Evolutionary conservation across 2,113 vertebrate genomes (phyloP).

Genomic region (Mugil cephalus): DNA sequence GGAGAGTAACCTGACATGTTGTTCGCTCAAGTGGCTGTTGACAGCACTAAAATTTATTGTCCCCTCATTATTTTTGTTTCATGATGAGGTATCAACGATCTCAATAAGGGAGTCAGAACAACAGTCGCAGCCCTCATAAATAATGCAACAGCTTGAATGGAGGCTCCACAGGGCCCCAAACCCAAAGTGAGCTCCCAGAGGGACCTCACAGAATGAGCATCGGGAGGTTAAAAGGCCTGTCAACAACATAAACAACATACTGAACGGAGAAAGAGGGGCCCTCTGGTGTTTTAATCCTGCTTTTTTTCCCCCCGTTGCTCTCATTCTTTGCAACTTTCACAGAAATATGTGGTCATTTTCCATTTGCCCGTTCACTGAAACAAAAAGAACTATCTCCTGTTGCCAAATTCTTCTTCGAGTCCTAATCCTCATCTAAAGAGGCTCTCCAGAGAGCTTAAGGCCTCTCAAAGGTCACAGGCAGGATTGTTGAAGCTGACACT

Average conservation of each 20-base stretch:
- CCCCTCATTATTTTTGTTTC: slow-evolving; percentile 72
- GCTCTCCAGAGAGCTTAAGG: slow-evolving; percentile 74
- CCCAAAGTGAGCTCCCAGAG: slow-evolving; percentile 72
- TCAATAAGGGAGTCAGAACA: slow-evolving; percentile 76
- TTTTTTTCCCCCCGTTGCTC: slow-evolving; percentile 53
- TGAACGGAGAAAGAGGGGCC: slow-evolving; percentile 57
- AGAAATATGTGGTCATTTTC: slow-evolving; percentile 74
- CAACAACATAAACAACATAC: slow-evolving; percentile 79
- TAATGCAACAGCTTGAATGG: slow-evolving; percentile 83
- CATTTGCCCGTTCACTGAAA: slow-evolving; percentile 67
- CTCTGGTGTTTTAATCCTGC: slow-evolving; percentile 74
- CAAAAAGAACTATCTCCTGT: slow-evolving; percentile 74
- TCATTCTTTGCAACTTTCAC: slow-evolving; percentile 60
- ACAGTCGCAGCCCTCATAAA: slow-evolving; percentile 81
- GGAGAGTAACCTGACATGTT: slow-evolving; percentile 56
- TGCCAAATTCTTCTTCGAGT: slow-evolving; percentile 64
- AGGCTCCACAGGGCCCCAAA: slow-evolving; percentile 65
- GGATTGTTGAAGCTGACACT: slow-evolving; percentile 62
- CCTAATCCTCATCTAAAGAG: slow-evolving; percentile 78
- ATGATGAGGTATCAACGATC: slow-evolving; percentile 79
- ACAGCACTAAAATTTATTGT: slow-evolving; percentile 78
- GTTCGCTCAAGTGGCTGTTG: slow-evolving; percentile 78
- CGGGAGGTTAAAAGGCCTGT: slow-evolving; percentile 80
- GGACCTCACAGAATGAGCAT: slow-evolving; percentile 77
- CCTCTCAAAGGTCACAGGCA: slow-evolving; percentile 64